These are phyloP conservation scores for Urocynchramus pylzowi DNA, from an alignment of 2,113 vertebrate species.

Conservation along the genomic window DNA sequence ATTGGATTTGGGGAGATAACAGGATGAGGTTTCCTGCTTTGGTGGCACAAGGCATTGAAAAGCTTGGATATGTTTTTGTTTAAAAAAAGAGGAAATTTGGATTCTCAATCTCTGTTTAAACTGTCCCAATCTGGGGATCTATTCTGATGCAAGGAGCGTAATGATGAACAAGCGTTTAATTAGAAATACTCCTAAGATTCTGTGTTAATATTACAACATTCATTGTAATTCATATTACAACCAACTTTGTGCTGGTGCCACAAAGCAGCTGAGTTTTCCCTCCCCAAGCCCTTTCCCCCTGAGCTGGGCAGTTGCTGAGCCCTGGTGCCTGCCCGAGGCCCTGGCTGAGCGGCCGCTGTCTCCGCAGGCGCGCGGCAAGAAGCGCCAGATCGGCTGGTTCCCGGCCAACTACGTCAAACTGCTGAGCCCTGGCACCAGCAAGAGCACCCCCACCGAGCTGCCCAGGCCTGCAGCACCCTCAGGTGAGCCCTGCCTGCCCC, in stretches of 20 bases:
- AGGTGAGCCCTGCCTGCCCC: conserved; percentile 61
- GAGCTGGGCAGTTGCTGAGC: accelerated
- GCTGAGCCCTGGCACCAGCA: conserved; percentile 94
- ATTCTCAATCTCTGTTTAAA: not conserved
- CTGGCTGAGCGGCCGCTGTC: not conserved
- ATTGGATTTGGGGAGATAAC: not conserved
- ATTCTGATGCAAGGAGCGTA: not conserved
- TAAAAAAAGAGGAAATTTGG: not conserved
- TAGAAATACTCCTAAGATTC: accelerated
- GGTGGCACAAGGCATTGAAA: not conserved
- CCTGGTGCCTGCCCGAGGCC: not conserved
- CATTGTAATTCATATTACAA: too few relatives aligned
- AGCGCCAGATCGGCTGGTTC: conserved; percentile 98
- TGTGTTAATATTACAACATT: too few relatives aligned
- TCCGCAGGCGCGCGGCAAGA: conserved; percentile 91
- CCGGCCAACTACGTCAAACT: conserved; percentile 98
- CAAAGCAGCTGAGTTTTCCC: not conserved
- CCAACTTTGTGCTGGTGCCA: too few relatives aligned
- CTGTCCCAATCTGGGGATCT: not conserved
- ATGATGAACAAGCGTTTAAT: not conserved
- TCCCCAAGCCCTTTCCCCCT: not conserved
- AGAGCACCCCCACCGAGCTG: conserved; percentile 92
- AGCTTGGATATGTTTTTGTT: not conserved
- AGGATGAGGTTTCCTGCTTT: not conserved
- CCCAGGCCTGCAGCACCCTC: conserved; percentile 80